Evolutionary conservation across 2,113 vertebrate species (phyloP), one percentile per base, ranked within the genome.

Genomic region (Setophaga kirtlandii): DNA sequence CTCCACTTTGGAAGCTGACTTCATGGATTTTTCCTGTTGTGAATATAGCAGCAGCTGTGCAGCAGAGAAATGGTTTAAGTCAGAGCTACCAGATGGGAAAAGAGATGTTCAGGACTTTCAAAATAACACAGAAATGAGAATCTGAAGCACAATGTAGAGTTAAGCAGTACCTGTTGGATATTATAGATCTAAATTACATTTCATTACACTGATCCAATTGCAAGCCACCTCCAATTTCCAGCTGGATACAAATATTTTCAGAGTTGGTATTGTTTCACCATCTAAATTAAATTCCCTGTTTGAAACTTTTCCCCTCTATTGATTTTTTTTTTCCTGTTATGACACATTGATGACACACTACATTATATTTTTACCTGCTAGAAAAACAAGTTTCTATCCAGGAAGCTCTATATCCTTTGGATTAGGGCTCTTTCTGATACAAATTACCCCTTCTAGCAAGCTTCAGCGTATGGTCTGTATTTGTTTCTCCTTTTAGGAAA

Each of bases 191-290:
- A 92, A 91, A 96, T 69, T 84, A 70, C 35, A 41, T 89, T 77
- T 86, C 73, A 87, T 91, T 92, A 87, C 74, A 62, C 63, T 87
- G 87, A 92, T 89, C 80, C 69, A 86, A 65, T 82, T 83, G 70
- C 55, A 87, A 87, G 49, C 62, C 83, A 94, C 58, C 50, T 96
- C 80, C 0, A 2, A 92, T 94, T 96, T 96, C 88, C 74, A 89
- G 62, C 70, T 95, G 78, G 75, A 94, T 84, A 89, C 39, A 96
- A 94, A 85, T 92, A 94, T 84, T 94, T 87, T 76, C 82, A 59
- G 62, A 56, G 59, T 65, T 92, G 46, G 50, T 93, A 83, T 83
- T 97, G 67, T 94, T 95, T 93, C 63, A 75, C 31, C 42, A 55
- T 27, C 70, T 81, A 85, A 92, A 97, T 95, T 91, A 91, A 85